A percentile compares a stretch with the other conserved stretches of the same genome.
Conservation (phyloP, 1,140 invertebrate genomes). For the Aphelinus atriplicis region DNA sequence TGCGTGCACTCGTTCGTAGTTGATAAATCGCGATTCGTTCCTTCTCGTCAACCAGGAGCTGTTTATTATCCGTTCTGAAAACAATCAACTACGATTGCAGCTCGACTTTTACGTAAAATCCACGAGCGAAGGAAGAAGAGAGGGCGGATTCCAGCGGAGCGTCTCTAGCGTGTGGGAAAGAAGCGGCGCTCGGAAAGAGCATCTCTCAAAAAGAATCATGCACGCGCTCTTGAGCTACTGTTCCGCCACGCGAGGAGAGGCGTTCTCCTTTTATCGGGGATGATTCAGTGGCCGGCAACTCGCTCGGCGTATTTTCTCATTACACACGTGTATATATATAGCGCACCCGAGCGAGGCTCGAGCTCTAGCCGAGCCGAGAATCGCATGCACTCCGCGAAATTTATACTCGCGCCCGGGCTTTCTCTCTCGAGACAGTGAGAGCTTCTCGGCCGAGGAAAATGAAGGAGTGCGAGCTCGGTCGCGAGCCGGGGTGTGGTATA, state of each 20-base stretch:
- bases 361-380: not conserved
- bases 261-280: conserved; percentile 9
- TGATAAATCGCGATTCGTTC: no score
- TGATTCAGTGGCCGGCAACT: conserved; percentile 19
- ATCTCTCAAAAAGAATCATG: not conserved
- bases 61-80: no score
- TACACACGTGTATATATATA: not conserved
- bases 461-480: no score
- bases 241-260: no score
- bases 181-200: not conserved
- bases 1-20: not conserved
- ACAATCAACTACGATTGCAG: no score
- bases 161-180: not conserved
- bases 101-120: no score
- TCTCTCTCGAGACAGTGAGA: not conserved
- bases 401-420: not conserved
- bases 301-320: conserved; percentile 21
- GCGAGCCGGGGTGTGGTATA: no score
- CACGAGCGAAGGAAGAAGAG: no score
- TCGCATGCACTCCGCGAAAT: not conserved
- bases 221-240: not conserved
- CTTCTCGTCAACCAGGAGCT: no score
- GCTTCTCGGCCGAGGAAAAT: conserved; percentile 27
- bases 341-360: not conserved
- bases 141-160: conserved; percentile 46